A percentile compares a stretch with the other conserved stretches of the same genome.
Evolutionary conservation across 2,797 vertebrate genomes (phyloP).

Genomic region (Scolopax bukidnonensis): DNA sequence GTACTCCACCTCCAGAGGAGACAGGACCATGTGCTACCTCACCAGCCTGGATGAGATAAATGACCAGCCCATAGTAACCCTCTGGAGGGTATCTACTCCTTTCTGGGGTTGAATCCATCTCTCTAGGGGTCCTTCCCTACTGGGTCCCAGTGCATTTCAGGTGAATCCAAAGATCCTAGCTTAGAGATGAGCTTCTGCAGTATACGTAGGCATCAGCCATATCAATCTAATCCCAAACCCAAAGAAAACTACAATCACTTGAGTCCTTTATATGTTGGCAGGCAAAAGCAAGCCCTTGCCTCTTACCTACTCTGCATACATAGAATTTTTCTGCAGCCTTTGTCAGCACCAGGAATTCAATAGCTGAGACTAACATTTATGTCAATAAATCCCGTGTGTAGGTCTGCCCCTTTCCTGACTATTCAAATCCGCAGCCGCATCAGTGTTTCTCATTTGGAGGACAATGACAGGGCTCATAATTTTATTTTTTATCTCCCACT

Average conservation of each 20-base stretch:
- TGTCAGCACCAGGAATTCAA: neutral
- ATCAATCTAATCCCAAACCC: neutral
- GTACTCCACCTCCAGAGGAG: neutral
- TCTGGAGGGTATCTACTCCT: accelerated
- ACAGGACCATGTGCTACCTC: neutral
- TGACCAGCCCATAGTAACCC: neutral
- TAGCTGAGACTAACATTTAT: neutral
- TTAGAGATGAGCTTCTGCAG: neutral
- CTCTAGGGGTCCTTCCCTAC: neutral
- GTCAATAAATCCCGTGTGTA: neutral
- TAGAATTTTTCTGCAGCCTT: neutral
- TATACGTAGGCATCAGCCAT: neutral
- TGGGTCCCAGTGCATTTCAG: neutral
- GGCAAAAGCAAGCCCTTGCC: neutral
- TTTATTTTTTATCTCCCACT: neutral
- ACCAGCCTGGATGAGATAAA: accelerated
- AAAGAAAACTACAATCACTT: neutral
- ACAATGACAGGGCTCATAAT: neutral
- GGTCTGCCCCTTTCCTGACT: neutral
- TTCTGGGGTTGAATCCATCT: neutral
- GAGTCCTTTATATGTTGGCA: neutral
- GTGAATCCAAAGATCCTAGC: neutral
- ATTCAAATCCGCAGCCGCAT: neutral
- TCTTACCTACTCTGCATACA: neutral
- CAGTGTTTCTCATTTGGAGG: neutral